These are phyloP conservation scores for Perccottus glenii DNA, from an alignment of 2,113 vertebrate species.

Conservation along the genomic window DNA sequence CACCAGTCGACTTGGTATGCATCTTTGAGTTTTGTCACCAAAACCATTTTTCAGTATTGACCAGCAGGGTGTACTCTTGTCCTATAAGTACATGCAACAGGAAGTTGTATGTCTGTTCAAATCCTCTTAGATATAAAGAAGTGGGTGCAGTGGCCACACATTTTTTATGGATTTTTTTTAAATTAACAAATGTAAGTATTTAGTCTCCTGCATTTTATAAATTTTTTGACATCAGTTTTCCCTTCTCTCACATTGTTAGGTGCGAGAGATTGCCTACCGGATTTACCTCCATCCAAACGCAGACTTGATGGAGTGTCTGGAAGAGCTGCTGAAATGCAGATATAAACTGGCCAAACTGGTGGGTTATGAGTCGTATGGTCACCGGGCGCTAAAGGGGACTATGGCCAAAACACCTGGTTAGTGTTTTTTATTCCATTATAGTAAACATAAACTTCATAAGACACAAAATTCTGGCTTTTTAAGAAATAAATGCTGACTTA, in stretches of 20 bases:
- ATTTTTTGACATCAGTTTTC: not conserved
- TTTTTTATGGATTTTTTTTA: too few species aligned
- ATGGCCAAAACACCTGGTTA: constrained; percentile 93
- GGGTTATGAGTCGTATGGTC: constrained; percentile 89
- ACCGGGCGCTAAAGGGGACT: constrained; percentile 93
- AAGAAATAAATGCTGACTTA: not conserved
- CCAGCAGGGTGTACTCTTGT: constrained; percentile 59
- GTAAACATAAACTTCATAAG: not conserved
- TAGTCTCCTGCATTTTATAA: not conserved
- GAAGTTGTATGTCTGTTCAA: not conserved
- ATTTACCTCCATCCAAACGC: constrained; percentile 90
- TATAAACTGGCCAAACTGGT: constrained; percentile 89
- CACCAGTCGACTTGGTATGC: constrained; percentile 88
- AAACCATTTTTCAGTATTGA: constrained; percentile 2
- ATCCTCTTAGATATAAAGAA: not conserved
- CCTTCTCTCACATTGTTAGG: constrained; percentile 68
- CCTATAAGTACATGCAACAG: not conserved
- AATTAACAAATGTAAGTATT: too few species aligned
- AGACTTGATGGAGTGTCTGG: constrained; percentile 83
- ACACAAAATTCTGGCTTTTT: not conserved
- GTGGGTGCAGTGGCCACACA: too few species aligned
- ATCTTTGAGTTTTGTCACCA: not conserved
- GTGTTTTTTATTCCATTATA: constrained; percentile 2
- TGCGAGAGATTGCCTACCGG: constrained; percentile 94
- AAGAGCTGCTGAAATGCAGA: constrained; percentile 87